phyloP scores from a whole-genome alignment of 2,113 vertebrate genomes.

The Puntigrus tetrazona region DNA sequence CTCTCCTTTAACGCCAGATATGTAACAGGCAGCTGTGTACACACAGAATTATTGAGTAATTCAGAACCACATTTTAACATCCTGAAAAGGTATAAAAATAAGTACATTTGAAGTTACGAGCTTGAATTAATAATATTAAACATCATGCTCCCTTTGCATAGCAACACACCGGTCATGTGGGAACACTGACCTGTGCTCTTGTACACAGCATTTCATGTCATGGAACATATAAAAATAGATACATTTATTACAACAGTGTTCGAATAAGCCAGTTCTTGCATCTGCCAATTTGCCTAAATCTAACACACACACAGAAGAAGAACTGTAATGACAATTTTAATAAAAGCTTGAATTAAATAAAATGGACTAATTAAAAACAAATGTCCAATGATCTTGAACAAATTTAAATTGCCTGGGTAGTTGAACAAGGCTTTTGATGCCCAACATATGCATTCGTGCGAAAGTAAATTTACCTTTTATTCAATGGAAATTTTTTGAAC shows the following conservation, averaged over 20 bases:
- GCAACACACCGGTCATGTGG: conserved; percentile 54
- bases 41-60: conserved; percentile 53
- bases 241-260: conserved; percentile 62
- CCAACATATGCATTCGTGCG: background rate
- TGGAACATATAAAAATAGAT: conserved; percentile 62
- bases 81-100: conserved; percentile 62
- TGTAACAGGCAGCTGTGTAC: conserved; percentile 57
- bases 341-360: too few relatives aligned
- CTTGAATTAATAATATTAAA: conserved; percentile 56
- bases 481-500: background rate
- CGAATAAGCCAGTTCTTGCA: conserved; percentile 65
- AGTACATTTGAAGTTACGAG: conserved; percentile 58
- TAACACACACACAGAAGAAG: conserved; percentile 50
- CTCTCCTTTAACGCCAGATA: conserved; percentile 48
- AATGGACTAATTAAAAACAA: conserved; percentile 34
- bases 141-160: conserved; percentile 71
- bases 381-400: conserved; percentile 39
- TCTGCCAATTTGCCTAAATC: conserved; percentile 54
- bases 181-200: conserved; percentile 53
- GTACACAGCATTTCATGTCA: conserved; percentile 56
- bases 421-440: background rate
- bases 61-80: conserved; percentile 61
- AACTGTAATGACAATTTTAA: conserved; percentile 52
- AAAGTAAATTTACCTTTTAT: background rate
- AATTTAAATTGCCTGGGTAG: conserved; percentile 11